A percentile compares a stretch with the other conserved stretches of the same genome.
phyloP scores from a whole-genome alignment of 2,797 vertebrate genomes.

The Scolopax bukidnonensis region DNA sequence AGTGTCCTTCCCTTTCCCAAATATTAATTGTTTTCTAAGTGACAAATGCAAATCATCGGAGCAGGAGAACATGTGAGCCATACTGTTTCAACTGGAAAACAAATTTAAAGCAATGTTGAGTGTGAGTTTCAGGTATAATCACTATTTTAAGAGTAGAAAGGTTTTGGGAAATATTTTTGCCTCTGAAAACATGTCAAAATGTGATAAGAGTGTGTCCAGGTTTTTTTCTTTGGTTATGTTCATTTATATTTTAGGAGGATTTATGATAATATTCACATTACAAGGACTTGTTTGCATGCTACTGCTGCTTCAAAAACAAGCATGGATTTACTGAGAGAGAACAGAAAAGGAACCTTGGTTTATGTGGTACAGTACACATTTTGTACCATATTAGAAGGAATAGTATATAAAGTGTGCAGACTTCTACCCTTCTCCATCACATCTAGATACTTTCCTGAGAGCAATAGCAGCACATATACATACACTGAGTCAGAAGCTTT shows the following conservation, averaged over 20 bases:
- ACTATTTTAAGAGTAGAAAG: background rate
- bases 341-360: background rate
- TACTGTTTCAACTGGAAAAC: background rate
- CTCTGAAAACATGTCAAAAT: background rate
- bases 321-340: background rate
- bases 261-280: background rate
- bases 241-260: background rate
- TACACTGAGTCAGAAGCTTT: background rate
- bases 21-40: background rate
- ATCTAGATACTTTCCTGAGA: background rate
- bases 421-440: background rate
- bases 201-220: rapidly evolving
- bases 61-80: background rate
- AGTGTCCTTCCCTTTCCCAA: background rate
- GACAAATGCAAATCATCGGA: background rate
- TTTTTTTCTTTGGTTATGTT: background rate
- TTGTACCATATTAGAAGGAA: background rate
- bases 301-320: background rate
- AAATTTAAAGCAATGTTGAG: background rate
- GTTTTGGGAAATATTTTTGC: background rate
- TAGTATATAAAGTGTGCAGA: background rate
- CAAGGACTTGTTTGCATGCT: background rate
- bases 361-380: background rate
- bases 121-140: background rate
- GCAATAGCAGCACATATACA: background rate